Conservation (phyloP, 2,113 vertebrate species). For the Salvelinus namaycush region DNA sequence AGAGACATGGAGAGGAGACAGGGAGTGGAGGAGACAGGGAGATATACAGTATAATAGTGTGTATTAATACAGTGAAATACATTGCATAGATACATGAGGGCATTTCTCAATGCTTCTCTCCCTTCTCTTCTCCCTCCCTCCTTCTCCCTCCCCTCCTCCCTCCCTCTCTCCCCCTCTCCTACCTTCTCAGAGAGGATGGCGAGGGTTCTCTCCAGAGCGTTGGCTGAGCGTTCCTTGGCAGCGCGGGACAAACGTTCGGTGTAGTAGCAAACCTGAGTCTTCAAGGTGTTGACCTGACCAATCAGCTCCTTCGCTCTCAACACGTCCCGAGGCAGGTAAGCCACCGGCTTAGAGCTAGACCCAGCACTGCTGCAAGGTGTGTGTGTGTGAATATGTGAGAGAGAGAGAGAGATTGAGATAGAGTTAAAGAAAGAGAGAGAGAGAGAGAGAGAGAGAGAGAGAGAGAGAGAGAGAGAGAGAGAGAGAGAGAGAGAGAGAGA, state of each 20-base stretch:
- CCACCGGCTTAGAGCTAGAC: constrained; percentile 80
- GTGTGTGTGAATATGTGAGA: background rate
- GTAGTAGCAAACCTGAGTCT: constrained; percentile 98
- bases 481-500: background rate
- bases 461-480: background rate
- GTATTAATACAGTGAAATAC: background rate
- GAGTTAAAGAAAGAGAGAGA: background rate
- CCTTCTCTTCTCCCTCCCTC: background rate
- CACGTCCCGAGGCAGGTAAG: constrained; percentile 92
- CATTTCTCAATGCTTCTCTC: background rate
- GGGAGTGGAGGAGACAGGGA: background rate
- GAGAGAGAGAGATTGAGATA: background rate
- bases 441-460: background rate
- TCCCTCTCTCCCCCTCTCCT: constrained; percentile 16
- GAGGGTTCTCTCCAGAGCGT: constrained; percentile 92
- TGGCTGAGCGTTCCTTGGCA: constrained; percentile 93
- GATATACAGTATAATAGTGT: background rate
- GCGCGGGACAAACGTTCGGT: constrained; percentile 92
- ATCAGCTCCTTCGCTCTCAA: constrained; percentile 95
- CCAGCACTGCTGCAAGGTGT: constrained; percentile 70
- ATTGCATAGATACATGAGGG: background rate
- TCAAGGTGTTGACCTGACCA: constrained; percentile 94
- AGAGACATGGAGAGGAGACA: background rate
- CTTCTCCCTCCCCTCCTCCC: background rate
- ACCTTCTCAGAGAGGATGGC: constrained; percentile 97